Conservation (phyloP, 2,113 vertebrate genomes). For the Centropristis striata region DNA sequence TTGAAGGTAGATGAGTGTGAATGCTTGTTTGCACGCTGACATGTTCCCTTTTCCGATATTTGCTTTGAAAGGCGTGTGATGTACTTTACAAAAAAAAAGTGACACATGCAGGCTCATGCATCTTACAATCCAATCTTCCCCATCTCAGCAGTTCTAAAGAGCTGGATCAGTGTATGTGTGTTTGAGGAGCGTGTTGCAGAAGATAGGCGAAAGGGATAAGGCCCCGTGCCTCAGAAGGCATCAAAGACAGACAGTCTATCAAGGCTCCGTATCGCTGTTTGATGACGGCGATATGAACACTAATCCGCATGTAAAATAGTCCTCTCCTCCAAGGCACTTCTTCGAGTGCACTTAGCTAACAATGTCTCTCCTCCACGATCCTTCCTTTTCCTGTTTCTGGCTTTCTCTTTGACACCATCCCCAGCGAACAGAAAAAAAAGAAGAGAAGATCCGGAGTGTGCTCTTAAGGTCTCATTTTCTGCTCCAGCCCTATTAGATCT, state of each 20-base stretch:
- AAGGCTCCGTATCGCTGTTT: conserved; percentile 71
- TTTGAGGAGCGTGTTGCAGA: conserved; percentile 76
- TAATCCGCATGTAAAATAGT: conserved; percentile 84
- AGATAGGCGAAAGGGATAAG: conserved; percentile 81
- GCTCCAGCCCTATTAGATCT: conserved; percentile 62
- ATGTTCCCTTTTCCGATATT: conserved; percentile 26
- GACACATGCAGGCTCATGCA: conserved; percentile 20
- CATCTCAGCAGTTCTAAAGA: conserved; percentile 78
- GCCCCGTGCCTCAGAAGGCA: conserved; percentile 71
- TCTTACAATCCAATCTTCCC: conserved; percentile 78
- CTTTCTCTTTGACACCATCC: conserved; percentile 35
- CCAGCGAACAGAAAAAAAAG: conserved; percentile 5
- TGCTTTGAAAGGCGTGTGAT: conserved; percentile 54
- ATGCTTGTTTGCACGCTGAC: conserved; percentile 24
- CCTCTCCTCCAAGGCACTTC: conserved; percentile 75
- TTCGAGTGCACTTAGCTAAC: conserved; percentile 73
- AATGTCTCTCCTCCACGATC: conserved; percentile 18
- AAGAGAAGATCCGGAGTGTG: not conserved
- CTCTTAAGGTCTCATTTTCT: conserved; percentile 58
- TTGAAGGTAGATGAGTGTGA: conserved; percentile 6
- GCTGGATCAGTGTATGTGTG: conserved; percentile 63
- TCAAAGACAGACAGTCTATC: conserved; percentile 76
- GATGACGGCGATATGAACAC: conserved; percentile 80
- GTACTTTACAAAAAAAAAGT: conserved; percentile 32
- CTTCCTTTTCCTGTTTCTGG: conserved; percentile 19